Evolutionary conservation across 2,888 invertebrate species (phyloP).

Genomic region (Meteorus cinctellus): DNA sequence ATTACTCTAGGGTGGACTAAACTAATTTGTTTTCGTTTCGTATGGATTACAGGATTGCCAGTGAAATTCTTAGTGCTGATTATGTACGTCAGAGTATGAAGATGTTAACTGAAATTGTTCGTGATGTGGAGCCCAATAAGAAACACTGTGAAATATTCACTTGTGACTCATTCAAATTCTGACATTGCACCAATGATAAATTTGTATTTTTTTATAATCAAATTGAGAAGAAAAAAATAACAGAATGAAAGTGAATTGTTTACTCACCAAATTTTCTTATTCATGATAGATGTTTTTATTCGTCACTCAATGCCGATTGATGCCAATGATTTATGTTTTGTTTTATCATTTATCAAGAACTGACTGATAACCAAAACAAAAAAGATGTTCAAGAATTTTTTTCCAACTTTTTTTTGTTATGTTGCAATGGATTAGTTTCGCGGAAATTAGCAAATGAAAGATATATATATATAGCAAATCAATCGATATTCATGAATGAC

Average conservation of each 20-base stretch:
- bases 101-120: conserved; percentile 62
- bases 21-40: conserved; percentile 10
- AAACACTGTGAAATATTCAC: conserved; percentile 56
- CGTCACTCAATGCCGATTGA: conserved; percentile 2
- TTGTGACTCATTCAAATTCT: conserved; percentile 48
- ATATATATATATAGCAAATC: conserved; percentile 50
- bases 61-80: conserved; percentile 59
- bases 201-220: neutral
- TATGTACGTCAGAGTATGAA: conserved; percentile 59
- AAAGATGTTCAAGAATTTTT: neutral
- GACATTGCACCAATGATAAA: neutral
- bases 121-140: conserved; percentile 57
- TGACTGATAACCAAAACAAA: conserved; percentile 4
- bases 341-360: conserved; percentile 13
- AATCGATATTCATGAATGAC: conserved; percentile 60
- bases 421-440: neutral
- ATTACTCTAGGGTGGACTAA: neutral
- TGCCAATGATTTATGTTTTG: conserved; percentile 2
- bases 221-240: conserved; percentile 2
- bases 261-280: conserved; percentile 4
- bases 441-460: conserved; percentile 44
- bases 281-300: conserved; percentile 17
- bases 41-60: conserved; percentile 62
- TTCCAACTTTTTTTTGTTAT: neutral
- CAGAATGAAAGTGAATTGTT: conserved; percentile 6